Evolutionary conservation across 2,113 vertebrate genomes (phyloP), one percentile per base, ranked within the genome.

Genomic region (Trichechus manatus): DNA sequence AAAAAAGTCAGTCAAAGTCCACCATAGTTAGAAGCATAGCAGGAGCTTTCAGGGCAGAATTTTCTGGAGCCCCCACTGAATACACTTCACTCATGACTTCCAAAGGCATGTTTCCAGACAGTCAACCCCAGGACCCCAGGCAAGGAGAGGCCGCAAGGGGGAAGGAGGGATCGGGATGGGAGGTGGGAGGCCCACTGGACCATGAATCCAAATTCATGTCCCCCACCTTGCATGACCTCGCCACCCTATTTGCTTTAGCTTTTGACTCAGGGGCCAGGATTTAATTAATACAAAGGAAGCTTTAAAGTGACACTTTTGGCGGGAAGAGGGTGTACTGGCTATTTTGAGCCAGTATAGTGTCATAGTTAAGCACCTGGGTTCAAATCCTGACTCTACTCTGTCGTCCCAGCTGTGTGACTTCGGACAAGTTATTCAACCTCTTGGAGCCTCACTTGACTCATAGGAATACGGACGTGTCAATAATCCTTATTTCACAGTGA

Each of bases 131-230:
- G 15, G 39, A 29, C 31, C 25, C 44, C 6, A 19, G 27, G 25
- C 29, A 59, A 33, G 39, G 15, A 87, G 63, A 87, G 13, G 50
- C 39, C 9, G 3, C 17, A 31, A 44, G 31, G 22, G 80, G 39
- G 9, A 84, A 61, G 72, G 25, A 33, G 19, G 17, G 61, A 31
- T 13, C 4, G 1, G 3, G 39, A 33, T 22, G 13, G 56, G 31
- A 80, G 20, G 39, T 14, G 1, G 75, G 22, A 2, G 5, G 56
- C 33, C 33, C 47, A 14, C 0, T 0, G 0, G 33, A 6, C 87
- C 64, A 6, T 0, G 39, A 82, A 50, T 11, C 53, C 42, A 47
- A 88, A 31, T 42, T 25, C 14, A 11, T 11, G 64, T 68, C 72
- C 27, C 64, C 20, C 27, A 6, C 2, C 8, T 6, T 15, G 1